Percentiles rank a stretch among this genome's conserved stretches.
Conservation (phyloP, 1,140 invertebrate genomes). For the Camponotus pennsylvanicus region DNA sequence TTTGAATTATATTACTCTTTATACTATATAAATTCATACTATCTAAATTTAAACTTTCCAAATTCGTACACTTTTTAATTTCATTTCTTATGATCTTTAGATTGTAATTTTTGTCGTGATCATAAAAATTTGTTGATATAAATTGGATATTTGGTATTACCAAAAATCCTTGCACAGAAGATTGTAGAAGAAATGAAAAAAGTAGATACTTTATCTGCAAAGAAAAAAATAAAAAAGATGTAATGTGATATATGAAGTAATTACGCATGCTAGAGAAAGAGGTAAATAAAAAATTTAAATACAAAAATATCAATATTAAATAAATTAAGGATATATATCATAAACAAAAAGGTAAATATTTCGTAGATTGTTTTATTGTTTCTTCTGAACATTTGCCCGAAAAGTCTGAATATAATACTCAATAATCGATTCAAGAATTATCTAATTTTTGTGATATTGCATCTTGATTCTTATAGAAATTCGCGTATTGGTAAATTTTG, state of each 20-base stretch:
- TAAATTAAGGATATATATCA: no score
- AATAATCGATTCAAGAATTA: no score
- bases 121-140: accelerated
- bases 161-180: no score
- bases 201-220: constrained; percentile 4
- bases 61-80: accelerated
- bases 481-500: no score
- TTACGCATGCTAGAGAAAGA: not conserved
- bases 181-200: not conserved
- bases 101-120: not conserved
- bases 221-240: not conserved
- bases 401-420: no score
- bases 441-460: no score
- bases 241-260: not conserved
- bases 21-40: not conserved
- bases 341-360: no score
- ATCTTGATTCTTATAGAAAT: no score
- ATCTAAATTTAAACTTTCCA: accelerated
- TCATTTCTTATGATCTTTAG: not conserved
- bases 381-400: no score
- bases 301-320: no score
- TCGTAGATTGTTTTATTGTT: no score
- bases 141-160: not conserved
- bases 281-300: not conserved
- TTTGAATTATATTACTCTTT: not conserved